phyloP scores from a whole-genome alignment of 2,888 invertebrate genomes.

The Coelogynopora nodosa region DNA sequence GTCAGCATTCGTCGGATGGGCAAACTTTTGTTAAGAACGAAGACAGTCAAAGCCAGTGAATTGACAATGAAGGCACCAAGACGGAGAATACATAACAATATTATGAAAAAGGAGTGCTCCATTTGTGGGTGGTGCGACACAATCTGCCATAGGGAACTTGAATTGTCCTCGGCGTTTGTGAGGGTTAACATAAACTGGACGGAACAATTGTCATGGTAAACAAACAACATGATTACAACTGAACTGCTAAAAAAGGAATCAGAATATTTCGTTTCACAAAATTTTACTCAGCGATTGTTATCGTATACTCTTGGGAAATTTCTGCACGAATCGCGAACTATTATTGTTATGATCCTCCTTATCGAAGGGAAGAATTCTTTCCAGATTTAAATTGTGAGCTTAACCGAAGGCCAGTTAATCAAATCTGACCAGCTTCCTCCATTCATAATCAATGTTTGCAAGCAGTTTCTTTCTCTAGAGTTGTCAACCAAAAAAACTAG shows the following conservation, averaged over 20 bases:
- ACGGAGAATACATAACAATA: background rate
- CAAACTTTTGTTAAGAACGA: background rate
- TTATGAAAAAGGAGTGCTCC: background rate
- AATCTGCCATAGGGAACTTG: background rate
- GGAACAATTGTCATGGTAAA: background rate
- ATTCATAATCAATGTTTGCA: background rate
- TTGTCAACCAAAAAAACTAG: background rate
- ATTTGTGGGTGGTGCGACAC: background rate
- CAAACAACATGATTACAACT: background rate
- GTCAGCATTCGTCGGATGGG: background rate
- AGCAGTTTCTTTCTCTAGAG: background rate
- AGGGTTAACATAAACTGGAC: background rate
- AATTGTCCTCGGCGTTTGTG: background rate
- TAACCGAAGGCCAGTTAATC: background rate
- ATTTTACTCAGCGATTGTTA: too few species aligned
- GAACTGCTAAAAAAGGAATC: too few species aligned
- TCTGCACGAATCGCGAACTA: too few species aligned
- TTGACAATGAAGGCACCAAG: background rate
- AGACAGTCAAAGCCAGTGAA: background rate
- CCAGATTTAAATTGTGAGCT: too few species aligned
- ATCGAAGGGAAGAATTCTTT: too few species aligned
- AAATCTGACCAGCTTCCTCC: background rate
- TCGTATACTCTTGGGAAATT: too few species aligned
- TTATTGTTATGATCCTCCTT: too few species aligned
- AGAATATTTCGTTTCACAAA: too few species aligned